Percentiles rank a stretch among this genome's conserved stretches.
These are phyloP conservation scores for Hyperoplus immaculatus DNA, from an alignment of 2,797 vertebrate genomes.

Conservation along the genomic window DNA sequence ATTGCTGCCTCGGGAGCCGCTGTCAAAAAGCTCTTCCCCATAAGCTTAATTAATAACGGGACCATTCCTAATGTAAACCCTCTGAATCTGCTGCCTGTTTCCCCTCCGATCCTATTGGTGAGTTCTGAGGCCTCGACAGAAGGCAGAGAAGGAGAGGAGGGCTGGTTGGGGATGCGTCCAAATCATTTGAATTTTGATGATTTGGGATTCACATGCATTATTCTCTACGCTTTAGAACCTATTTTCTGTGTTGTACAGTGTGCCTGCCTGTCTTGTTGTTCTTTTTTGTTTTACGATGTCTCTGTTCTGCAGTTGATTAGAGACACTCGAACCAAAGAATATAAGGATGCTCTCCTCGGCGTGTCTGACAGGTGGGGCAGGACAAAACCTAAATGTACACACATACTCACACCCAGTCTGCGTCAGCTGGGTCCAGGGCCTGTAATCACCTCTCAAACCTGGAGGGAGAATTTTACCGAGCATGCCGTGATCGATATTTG, in stretches of 20 bases:
- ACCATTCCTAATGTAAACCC: conserved; percentile 79
- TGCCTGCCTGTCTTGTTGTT: conserved; percentile 42
- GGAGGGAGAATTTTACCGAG: conserved; percentile 80
- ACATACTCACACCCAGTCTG: conserved; percentile 54
- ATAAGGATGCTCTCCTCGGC: conserved; percentile 54
- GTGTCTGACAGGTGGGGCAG: conserved; percentile 65
- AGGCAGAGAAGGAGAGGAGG: conserved; percentile 73
- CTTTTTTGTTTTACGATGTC: conserved; percentile 61
- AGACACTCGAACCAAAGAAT: conserved; percentile 70
- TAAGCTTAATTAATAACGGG: conserved; percentile 87
- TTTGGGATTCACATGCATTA: conserved; percentile 80
- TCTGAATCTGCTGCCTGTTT: conserved; percentile 72
- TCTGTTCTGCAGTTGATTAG: conserved; percentile 73
- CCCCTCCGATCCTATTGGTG: conserved; percentile 67
- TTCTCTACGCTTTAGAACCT: conserved; percentile 75
- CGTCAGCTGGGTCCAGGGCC: conserved; percentile 77
- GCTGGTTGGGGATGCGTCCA: conserved; percentile 77
- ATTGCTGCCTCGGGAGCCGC: conserved; percentile 82
- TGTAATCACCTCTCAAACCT: conserved; percentile 84
- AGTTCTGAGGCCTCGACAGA: conserved; percentile 78
- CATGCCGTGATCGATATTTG: conserved; percentile 86
- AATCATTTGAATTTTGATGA: conserved; percentile 82
- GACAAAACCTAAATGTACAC: conserved; percentile 63
- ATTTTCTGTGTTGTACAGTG: conserved; percentile 71
- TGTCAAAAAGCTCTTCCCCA: conserved; percentile 85